Conservation (phyloP, 2,888 invertebrate species). For the Venusia cambrica region DNA sequence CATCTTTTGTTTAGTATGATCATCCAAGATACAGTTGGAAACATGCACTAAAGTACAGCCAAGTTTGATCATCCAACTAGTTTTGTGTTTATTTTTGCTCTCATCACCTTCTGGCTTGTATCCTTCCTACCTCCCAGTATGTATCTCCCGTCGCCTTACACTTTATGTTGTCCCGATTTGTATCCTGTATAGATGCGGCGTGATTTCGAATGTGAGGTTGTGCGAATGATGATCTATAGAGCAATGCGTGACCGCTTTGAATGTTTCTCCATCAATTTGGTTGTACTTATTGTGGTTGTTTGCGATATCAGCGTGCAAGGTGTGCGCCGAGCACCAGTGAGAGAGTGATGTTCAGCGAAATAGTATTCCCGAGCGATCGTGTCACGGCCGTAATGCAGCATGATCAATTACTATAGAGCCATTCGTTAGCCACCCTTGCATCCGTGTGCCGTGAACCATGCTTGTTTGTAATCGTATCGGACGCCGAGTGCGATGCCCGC, state of each 20-base stretch:
- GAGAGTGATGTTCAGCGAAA: constrained; percentile 78
- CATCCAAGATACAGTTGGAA: constrained; percentile 36
- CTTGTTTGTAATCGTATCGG: constrained; percentile 48
- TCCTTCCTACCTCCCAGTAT: constrained; percentile 44
- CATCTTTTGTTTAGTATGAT: too few species aligned
- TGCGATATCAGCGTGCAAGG: constrained; percentile 59
- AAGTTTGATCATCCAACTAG: constrained; percentile 51
- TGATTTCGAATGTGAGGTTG: constrained; percentile 41
- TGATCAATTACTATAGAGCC: constrained; percentile 56
- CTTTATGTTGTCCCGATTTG: constrained; percentile 58
- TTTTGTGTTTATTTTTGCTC: constrained; percentile 49
- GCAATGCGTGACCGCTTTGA: constrained; percentile 12
- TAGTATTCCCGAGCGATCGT: constrained; percentile 43
- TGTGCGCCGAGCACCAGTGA: constrained; percentile 50
- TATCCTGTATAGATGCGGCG: constrained; percentile 42
- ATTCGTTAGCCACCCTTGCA: constrained; percentile 66
- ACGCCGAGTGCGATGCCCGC: constrained; percentile 48
- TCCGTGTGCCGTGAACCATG: constrained; percentile 69
- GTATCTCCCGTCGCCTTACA: constrained; percentile 39
- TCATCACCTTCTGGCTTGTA: constrained; percentile 62
- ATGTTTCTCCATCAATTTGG: constrained; percentile 55
- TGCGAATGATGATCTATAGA: constrained; percentile 35
- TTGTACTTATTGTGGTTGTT: constrained; percentile 68
- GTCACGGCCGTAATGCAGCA: constrained; percentile 54
- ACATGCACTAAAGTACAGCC: constrained; percentile 63